Conservation (phyloP, 2,113 vertebrate species). For the Urocolius indicus region DNA sequence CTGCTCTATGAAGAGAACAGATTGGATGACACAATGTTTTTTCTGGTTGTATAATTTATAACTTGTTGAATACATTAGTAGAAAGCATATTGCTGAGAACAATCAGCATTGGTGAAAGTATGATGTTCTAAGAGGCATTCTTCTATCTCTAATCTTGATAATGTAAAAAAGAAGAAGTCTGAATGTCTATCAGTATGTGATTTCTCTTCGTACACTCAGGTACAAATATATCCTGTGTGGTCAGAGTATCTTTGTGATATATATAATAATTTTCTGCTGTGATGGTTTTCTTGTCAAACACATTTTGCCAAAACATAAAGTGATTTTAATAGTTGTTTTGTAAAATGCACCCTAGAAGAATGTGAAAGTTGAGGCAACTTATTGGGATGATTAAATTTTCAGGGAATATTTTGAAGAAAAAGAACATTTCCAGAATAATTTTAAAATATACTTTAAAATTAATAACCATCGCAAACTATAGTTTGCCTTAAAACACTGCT, state of each 20-base stretch:
- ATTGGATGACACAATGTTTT: constrained; percentile 54
- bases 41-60: constrained; percentile 51
- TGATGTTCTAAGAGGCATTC: neutral
- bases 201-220: neutral
- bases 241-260: neutral
- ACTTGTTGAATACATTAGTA: constrained; percentile 35
- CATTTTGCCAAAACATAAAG: neutral
- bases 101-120: constrained; percentile 1
- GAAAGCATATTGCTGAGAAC: constrained; percentile 41
- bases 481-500: neutral
- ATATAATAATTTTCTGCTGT: neutral
- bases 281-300: neutral
- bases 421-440: neutral
- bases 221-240: neutral
- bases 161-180: neutral
- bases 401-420: neutral
- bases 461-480: neutral
- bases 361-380: neutral
- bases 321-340: neutral
- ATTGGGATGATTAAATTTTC: neutral
- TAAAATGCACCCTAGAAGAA: neutral
- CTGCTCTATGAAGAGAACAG: constrained; percentile 27
- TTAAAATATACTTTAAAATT: neutral
- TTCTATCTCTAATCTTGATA: neutral
- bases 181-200: neutral